phyloP scores from a whole-genome alignment of 2,797 vertebrate species.

The Micromesistius poutassou region DNA sequence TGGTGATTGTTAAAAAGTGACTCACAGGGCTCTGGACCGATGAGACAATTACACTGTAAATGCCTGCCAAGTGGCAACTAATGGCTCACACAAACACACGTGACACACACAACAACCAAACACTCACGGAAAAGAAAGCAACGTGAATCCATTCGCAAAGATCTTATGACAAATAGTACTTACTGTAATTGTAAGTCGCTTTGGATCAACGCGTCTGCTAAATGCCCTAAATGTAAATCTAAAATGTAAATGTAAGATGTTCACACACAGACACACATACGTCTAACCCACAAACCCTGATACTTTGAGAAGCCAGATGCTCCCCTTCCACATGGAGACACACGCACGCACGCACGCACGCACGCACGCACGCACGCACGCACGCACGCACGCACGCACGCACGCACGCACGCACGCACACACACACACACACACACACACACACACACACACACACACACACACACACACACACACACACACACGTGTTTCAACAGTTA shows the following conservation, averaged over 20 bases:
- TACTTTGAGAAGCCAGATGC: too few species aligned
- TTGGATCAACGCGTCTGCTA: too few species aligned
- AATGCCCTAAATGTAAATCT: too few species aligned
- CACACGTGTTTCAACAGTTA: conserved; percentile 5
- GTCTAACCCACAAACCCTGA: not conserved
- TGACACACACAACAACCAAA: not conserved
- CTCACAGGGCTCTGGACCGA: conserved; percentile 32
- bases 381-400: not conserved
- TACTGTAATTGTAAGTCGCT: too few species aligned
- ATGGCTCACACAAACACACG: not conserved
- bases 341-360: too few species aligned
- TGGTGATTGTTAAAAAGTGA: conserved; percentile 36
- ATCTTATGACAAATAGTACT: too few species aligned
- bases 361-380: not conserved
- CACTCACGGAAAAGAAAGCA: not conserved
- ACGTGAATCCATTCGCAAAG: not conserved
- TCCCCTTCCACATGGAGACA: not conserved
- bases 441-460: not conserved
- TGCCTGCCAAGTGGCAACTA: not conserved
- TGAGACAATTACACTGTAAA: conserved; percentile 20
- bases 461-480: conserved; percentile 9
- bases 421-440: not conserved
- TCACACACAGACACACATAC: not conserved
- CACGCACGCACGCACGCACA: not conserved
- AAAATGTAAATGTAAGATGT: too few species aligned